Conservation (phyloP, 2,797 vertebrate genomes). For the Crax fasciolata region DNA sequence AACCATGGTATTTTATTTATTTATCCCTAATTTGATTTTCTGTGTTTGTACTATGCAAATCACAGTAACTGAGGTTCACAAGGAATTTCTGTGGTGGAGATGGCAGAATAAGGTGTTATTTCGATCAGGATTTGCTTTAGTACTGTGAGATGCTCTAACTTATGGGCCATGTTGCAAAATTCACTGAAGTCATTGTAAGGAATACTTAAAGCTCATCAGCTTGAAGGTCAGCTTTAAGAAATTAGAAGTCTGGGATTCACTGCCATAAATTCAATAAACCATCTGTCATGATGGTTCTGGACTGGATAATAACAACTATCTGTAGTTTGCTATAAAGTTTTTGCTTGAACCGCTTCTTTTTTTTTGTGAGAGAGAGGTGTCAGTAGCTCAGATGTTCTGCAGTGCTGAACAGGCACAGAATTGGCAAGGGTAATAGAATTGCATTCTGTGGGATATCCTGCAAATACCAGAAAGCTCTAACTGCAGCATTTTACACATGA, state of each 20-base stretch:
- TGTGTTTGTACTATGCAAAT: background rate
- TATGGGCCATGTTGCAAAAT: background rate
- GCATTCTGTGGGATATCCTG: constrained; percentile 56
- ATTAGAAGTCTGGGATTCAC: background rate
- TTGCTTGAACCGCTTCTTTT: background rate
- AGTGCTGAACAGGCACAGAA: constrained; percentile 58
- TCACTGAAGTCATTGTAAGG: background rate
- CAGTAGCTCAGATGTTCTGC: constrained; percentile 43
- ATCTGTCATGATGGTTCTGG: background rate
- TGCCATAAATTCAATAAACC: background rate
- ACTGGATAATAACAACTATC: background rate
- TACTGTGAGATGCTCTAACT: background rate
- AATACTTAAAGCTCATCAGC: background rate
- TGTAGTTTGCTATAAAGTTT: background rate
- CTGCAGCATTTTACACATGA: constrained; percentile 57
- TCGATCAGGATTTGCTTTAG: background rate
- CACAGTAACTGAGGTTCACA: background rate
- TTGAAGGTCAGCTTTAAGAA: background rate
- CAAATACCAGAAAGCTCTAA: constrained; percentile 28
- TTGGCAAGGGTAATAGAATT: constrained; percentile 58
- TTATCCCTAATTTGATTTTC: background rate
- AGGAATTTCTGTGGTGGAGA: background rate
- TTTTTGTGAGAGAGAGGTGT: background rate
- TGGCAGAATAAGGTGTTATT: background rate
- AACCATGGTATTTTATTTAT: no score